Evolutionary conservation across 53 echinoderm and acorn worm genomes (phyloP).

Genomic region (Actinopyga echinites): DNA sequence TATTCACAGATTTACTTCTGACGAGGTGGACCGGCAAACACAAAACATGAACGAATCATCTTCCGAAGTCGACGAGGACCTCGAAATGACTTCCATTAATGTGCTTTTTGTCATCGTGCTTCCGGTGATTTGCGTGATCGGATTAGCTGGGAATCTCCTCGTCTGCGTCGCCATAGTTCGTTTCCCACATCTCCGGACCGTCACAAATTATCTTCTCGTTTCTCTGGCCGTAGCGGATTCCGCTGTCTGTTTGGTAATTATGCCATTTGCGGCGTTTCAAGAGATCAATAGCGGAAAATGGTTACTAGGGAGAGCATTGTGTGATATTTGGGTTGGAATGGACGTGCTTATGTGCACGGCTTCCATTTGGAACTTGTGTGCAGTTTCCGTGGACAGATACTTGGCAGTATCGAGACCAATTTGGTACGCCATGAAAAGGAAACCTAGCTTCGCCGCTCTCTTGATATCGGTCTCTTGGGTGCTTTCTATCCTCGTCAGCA

Average conservation of each 20-base stretch:
- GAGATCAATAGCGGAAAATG: slow-evolving; percentile 63
- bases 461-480: slow-evolving; percentile 71
- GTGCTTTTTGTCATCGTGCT: slow-evolving; percentile 18
- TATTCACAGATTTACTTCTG: too few relatives aligned
- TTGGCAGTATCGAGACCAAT: slow-evolving; percentile 86
- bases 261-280: slow-evolving; percentile 39
- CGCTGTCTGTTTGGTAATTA: slow-evolving; percentile 34
- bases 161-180: slow-evolving; percentile 26
- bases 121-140: slow-evolving; percentile 21
- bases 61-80: neutral
- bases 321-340: slow-evolving; percentile 86
- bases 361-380: slow-evolving; percentile 91
- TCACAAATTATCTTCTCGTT: slow-evolving; percentile 26
- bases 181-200: slow-evolving; percentile 16
- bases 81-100: slow-evolving; percentile 28
- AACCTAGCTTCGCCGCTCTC: slow-evolving; percentile 74
- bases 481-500: slow-evolving; percentile 73
- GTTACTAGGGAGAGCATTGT: slow-evolving; percentile 77
- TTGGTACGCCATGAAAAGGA: slow-evolving; percentile 82
- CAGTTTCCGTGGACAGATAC: slow-evolving; percentile 88
- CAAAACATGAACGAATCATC: too few relatives aligned
- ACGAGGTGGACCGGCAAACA: too few relatives aligned
- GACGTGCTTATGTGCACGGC: slow-evolving; percentile 86
- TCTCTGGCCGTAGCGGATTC: slow-evolving; percentile 30
- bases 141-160: slow-evolving; percentile 21